Base-by-base conservation (phyloP, 2,797 vertebrate species). In the Tarsius wallacei region DNA sequence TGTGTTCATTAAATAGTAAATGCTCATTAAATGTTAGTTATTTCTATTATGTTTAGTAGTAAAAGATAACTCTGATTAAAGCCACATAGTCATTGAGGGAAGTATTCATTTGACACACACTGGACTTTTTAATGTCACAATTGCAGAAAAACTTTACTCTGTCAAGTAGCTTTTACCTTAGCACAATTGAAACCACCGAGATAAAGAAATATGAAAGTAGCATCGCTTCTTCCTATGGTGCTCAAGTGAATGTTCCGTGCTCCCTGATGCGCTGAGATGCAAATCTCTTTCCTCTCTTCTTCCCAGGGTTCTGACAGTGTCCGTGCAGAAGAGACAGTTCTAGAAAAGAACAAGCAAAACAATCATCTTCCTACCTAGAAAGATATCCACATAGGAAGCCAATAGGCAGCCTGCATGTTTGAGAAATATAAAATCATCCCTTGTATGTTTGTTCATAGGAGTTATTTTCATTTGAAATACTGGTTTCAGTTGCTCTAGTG, bases 401-500 rank as follows among this genome's bases (percentile, higher is more conserved):
- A 86, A 28, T 28, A 87, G 49, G 47, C 21, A 93, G 42, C 15
- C 64, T 77, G 13, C 24, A 9, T 51, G 7, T 59, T 64, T 95
- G 22, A 14, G 24, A 96, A 95, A 85, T 55, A 92, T 33, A 85
- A 89, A 95, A 59, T 28, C 36, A 93, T 63, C 26, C 15, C 15
- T 36, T 31, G 3, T 70, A 84, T 71, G 42, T 96, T 63, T 93
- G 24, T 93, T 91, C 55, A 89, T 33, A 66, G 63, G 57, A 86
- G 82, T 51, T 77, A 71, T 42, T 81, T 53, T 95, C 22, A 85
- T 90, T 93, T 88, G 66, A 94, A 95, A 94, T 83, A 85, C 3
- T 55, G 14, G 11, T 85, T 96, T 93, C 74, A 87, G 57, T 59
- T 89, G 33, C 28, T 94, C 28, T 74, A 36, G 22, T 88, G 68